phyloP scores from a whole-genome alignment of 2,797 vertebrate species.

The Phataginus tetradactyla region DNA sequence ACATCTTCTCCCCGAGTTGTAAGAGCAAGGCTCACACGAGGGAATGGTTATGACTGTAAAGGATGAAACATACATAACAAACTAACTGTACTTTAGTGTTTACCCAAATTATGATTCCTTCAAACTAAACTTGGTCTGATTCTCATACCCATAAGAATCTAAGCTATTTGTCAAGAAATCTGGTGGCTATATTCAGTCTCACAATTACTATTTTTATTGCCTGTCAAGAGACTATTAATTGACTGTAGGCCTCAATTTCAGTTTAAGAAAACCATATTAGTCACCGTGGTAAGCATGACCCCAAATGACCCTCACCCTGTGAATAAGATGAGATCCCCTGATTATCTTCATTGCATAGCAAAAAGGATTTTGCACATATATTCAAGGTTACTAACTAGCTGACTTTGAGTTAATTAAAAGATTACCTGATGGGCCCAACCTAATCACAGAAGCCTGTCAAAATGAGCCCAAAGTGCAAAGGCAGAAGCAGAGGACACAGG shows the following conservation, averaged over 20 bases:
- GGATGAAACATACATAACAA: not conserved
- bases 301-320: not conserved
- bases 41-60: not conserved
- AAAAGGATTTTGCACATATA: not conserved
- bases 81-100: not conserved
- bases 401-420: conserved; percentile 12
- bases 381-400: not conserved
- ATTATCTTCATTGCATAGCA: not conserved
- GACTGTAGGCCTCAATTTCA: not conserved
- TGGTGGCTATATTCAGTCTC: not conserved
- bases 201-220: conserved; percentile 2
- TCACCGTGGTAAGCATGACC: not conserved
- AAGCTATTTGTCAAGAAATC: not conserved
- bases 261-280: not conserved
- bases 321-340: not conserved
- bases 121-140: conserved; percentile 21
- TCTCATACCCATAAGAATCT: conserved; percentile 20
- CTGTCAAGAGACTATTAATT: not conserved
- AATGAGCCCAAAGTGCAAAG: not conserved
- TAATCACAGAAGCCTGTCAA: not conserved
- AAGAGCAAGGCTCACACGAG: not conserved
- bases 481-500: not conserved
- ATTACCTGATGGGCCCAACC: not conserved
- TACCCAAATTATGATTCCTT: not conserved
- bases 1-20: not conserved